Base-by-base conservation (phyloP, 2,113 vertebrate species). In the Syngnathus floridae region DNA sequence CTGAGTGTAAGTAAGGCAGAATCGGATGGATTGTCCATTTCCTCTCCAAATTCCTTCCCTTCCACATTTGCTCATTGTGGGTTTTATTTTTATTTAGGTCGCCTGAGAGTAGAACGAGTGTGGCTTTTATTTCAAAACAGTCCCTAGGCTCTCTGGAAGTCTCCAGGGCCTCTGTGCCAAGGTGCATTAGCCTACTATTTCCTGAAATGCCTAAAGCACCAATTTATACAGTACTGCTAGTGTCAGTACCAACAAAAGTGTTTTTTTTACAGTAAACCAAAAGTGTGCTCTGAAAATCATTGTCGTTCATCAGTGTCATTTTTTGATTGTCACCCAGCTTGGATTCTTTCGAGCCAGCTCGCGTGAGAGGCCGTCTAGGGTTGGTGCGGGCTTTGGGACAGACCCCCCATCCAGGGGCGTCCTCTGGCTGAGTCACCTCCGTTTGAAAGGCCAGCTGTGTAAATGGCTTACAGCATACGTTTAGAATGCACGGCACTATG, bases 401-500 rank as follows among this genome's bases (percentile, higher is more conserved):
- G 84, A 87, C 86, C 85, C 85, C 78, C 59, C 65, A 84, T 81
- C 81, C 77, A 75, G 78, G 72, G 83, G 87, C 83, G 71, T 85
- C 78, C 75, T 80, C 76, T 76, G 41, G 73, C 74, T 88, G 85
- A 90, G 88, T 90, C 85, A 89, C 80, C 79, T 66, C 69, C 73
- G 62, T 88, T 84, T 78, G 78, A 85, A 86, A 84, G 78, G 69
- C 85, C 90, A 89, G 87, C 87, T 91, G 88, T 90, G 87, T 87
- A 89, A 91, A 91, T 89, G 88, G 70, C 85, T 90, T 83, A 89
- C 86, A 65, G 84, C 87, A 89, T 84, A 75, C 79, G 65, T 81
- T 76, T 74, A 87, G 81, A 89, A 90, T 88, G 78, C 79, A 85
- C 75, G 65, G 74, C 22, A 59, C 59, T 68, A 66, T 80, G 26